A percentile compares a stretch with the other conserved stretches of the same genome.
Conservation (phyloP, 2,797 vertebrate genomes). For the Fringilla coelebs region DNA sequence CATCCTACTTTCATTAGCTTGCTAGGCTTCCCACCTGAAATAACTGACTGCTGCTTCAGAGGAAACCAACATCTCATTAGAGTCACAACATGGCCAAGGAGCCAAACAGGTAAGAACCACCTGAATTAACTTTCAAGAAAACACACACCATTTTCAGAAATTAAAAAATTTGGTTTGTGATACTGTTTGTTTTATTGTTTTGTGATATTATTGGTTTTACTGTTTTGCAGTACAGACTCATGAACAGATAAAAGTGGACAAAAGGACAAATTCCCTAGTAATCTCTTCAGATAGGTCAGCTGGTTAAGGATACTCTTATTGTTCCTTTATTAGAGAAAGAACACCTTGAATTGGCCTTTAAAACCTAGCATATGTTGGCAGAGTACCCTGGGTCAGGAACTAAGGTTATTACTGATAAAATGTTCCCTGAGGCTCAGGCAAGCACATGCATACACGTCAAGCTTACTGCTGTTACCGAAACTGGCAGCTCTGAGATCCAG, state of each 20-base stretch:
- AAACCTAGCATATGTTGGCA: not conserved
- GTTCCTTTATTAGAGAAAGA: not conserved
- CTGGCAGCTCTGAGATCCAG: not conserved
- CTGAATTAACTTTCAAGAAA: not conserved
- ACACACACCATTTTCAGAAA: not conserved
- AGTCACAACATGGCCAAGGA: not conserved
- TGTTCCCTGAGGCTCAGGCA: not conserved
- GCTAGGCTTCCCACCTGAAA: not conserved
- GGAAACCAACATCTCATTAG: not conserved
- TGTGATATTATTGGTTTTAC: not conserved
- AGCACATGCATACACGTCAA: not conserved
- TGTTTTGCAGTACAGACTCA: not conserved
- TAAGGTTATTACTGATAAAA: slow-evolving; percentile 23
- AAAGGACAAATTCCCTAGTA: not conserved
- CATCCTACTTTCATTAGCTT: not conserved
- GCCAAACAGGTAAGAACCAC: not conserved
- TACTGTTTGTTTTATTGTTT: not conserved
- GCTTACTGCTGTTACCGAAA: not conserved
- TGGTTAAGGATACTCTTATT: not conserved
- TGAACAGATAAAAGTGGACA: not conserved
- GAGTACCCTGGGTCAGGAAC: not conserved
- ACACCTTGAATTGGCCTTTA: not conserved
- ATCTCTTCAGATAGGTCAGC: not conserved
- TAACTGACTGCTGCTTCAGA: not conserved
- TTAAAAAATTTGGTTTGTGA: not conserved